Base-by-base conservation (phyloP, 2,113 vertebrate genomes). In the Falco punctatus region DNA sequence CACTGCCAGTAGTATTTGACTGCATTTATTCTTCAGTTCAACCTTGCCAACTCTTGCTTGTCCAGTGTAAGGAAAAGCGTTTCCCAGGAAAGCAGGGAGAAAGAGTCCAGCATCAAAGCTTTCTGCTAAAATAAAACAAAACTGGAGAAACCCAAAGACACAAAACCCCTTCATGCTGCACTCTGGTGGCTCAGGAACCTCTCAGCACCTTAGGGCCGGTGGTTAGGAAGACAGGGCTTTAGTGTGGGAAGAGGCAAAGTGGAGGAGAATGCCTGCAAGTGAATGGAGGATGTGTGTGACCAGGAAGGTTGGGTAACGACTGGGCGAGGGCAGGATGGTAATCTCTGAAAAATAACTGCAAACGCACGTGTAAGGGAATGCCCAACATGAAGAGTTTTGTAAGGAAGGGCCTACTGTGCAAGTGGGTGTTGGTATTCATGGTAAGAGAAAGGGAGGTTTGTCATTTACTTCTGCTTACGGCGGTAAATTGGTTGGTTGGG, bases 341-440 rank as follows among this genome's bases (percentile, higher is more conserved):
- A 75, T 82, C 70, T 57, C 62, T 87, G 87, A 90, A 86, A 96
- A 95, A 73, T 90, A 92, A 80, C 84, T 92, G 88, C 64, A 80
- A n/a, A 73, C 87, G 51, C 51, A 33, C 57, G 51, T 79, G 28
- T 65, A 55, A 95, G 49, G 87, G 70, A 95, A 90, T 91, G 88
- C 85, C 74, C 88, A 67, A 71, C 93, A 77, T 57, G 79, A 90
- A 86, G 79, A 20, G 42, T 44, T 92, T 95, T 75, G 87, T 92
- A 81, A 93, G 4, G 6, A 91, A 90, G 62, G 30, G 46, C 24
- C 94, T 86, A 78, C 59, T 91, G 77, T 86, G 86, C 69, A 92
- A 91, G 64, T 86, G 95, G 55, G 64, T 92, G 88, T 78, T 90
- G 80, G 75, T 90, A 78, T 93, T 94, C 90, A 88, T 69, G 86